Evolutionary conservation across 2,113 vertebrate genomes (phyloP).

Genomic region (Xenotilapia caudafasciata): DNA sequence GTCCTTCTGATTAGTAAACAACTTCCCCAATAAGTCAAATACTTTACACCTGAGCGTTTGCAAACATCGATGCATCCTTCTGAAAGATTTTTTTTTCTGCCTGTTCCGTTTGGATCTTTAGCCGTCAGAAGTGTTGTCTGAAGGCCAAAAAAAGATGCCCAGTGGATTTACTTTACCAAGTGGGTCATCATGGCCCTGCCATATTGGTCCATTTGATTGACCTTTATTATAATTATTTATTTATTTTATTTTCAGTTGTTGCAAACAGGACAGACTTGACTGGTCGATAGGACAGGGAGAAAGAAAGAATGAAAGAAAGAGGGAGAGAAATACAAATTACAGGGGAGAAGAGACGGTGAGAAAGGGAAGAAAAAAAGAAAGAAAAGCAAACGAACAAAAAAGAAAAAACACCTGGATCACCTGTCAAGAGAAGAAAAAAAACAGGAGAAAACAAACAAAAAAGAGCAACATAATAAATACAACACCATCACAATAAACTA

Average conservation of each 20-base stretch:
- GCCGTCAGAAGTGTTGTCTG: not conserved
- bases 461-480: not conserved
- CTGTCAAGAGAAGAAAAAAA: not conserved
- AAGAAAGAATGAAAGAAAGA: not conserved
- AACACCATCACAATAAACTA: not conserved
- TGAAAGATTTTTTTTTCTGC: not conserved
- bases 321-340: accelerated
- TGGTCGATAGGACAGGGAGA: accelerated
- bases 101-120: not conserved
- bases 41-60: not conserved
- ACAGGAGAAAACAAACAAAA: not conserved
- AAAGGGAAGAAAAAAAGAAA: not conserved
- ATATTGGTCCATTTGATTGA: not conserved
- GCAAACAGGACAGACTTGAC: accelerated
- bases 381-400: not conserved
- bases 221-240: accelerated
- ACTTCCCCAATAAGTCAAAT: not conserved
- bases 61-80: not conserved
- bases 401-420: not conserved
- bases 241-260: not conserved
- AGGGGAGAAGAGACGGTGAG: accelerated
- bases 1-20: not conserved
- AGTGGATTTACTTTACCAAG: not conserved
- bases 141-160: not conserved
- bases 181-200: not conserved